These are phyloP conservation scores for Salminus brasiliensis DNA, from an alignment of 2,113 vertebrate species.

Conservation along the genomic window DNA sequence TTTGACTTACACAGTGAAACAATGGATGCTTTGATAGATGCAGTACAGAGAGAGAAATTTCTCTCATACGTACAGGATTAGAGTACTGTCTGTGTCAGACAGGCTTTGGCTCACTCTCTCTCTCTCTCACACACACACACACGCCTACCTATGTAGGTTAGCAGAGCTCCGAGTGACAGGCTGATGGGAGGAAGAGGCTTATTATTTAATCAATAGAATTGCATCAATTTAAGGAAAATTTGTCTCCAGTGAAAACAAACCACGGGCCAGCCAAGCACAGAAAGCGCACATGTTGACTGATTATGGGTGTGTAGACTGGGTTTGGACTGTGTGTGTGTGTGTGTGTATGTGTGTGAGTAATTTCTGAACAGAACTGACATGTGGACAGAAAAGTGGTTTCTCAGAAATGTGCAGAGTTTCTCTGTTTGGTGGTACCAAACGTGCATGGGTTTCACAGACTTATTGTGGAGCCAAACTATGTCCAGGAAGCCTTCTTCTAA, in stretches of 20 bases:
- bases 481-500: neutral
- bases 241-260: slow-evolving; percentile 86
- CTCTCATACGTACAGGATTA: neutral
- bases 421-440: neutral
- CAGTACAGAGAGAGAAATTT: neutral
- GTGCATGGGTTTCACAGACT: slow-evolving; percentile 13
- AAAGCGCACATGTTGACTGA: slow-evolving; percentile 42
- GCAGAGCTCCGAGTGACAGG: slow-evolving; percentile 70
- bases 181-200: slow-evolving; percentile 83
- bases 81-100: neutral
- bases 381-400: slow-evolving; percentile 16
- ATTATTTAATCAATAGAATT: slow-evolving; percentile 93
- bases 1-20: neutral
- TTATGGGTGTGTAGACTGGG: slow-evolving; percentile 8
- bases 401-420: slow-evolving; percentile 17
- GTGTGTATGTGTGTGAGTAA: slow-evolving; percentile 23
- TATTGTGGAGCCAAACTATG: neutral
- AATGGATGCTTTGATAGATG: slow-evolving; percentile 21
- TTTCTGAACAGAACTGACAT: slow-evolving; percentile 30
- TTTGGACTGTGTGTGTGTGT: neutral
- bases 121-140: neutral
- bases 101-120: neutral
- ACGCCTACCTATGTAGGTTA: slow-evolving; percentile 8
- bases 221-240: slow-evolving; percentile 83
- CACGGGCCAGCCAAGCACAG: slow-evolving; percentile 73